Base-by-base conservation (phyloP, 1,140 invertebrate species). In the Drosophila suzukii region DNA sequence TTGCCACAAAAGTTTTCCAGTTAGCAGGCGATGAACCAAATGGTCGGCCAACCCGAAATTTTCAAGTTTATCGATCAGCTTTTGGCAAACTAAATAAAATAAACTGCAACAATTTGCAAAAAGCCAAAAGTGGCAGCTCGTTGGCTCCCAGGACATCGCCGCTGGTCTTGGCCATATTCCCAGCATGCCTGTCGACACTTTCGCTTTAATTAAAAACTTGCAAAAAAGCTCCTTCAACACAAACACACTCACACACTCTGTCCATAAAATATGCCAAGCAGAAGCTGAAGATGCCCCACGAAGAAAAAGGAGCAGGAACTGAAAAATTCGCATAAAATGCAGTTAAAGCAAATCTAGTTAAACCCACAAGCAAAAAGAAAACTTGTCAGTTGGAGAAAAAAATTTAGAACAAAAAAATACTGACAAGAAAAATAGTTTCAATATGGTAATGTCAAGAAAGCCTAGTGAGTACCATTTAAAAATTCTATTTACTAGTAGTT, bases 151-250 rank as follows among this genome's bases (percentile, higher is more conserved):
- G 76, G 58, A 63, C 68, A 57, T 39, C 32, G 47, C 44, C 44
- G 62, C 56, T 24, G n/a, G 38, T 60, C 60, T 43, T 63, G 60
- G 59, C 49, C 15, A 51, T 66, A 65, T 47, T 56, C 60, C 61
- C 66, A 74, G 73, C 78, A 59, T 79, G 82, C 71, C 79, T 76
- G 75, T 88, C 80, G 72, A 88, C 83, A 88, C 83, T 88, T 88
- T 88, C 76, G 83, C 83, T 82, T 88, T 88, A 83, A 88, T 89
- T 88, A 89, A 88, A 88, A 88, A 89, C 84, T 83, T 89, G 77
- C 59, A 73, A 76, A 81, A 85, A 86, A 58, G 54, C 67, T 55
- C 39, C 59, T 34, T 36, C 32, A 34, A 17, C 57, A 39, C 43
- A 53, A 47, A 57, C 43, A 49, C 62, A 65, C 76, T 34, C 44